A percentile compares a stretch with the other conserved stretches of the same genome.
Conservation (phyloP, 2,888 invertebrate species). For the Ryuthela nishihirai region DNA sequence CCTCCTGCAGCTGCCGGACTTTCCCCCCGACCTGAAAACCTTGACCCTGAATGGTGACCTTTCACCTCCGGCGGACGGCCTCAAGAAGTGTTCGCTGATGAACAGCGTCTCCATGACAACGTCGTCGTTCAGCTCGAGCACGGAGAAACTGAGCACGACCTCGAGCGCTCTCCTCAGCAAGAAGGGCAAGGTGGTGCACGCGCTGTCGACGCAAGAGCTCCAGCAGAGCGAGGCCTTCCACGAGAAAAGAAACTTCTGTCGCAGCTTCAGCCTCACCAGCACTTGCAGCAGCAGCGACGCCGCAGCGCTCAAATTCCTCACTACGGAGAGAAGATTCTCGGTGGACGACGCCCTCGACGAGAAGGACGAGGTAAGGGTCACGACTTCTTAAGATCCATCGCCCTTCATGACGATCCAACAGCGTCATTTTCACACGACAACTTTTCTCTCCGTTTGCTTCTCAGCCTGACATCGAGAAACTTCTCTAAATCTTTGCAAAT, state of each 20-base stretch:
- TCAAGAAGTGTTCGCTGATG: slow-evolving; percentile 32
- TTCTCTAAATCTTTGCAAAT: too few species aligned
- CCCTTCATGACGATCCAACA: too few species aligned
- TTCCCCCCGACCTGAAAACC: slow-evolving; percentile 11
- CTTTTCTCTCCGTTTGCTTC: too few species aligned
- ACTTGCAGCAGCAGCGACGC: slow-evolving; percentile 24
- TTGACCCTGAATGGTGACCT: slow-evolving; percentile 10
- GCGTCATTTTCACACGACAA: too few species aligned
- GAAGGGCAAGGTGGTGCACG: neutral
- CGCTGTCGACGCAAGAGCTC: slow-evolving; percentile 9
- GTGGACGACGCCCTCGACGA: slow-evolving; percentile 33
- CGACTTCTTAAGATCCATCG: too few species aligned
- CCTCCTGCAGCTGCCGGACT: slow-evolving; percentile 1
- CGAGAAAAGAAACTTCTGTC: slow-evolving; percentile 35
- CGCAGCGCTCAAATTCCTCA: slow-evolving; percentile 5
- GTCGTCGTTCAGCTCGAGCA: slow-evolving; percentile 14
- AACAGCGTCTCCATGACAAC: slow-evolving; percentile 28
- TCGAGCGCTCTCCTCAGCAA: neutral
- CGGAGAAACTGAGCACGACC: slow-evolving; percentile 4
- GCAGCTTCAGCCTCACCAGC: slow-evolving; percentile 36
- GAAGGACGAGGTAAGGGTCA: slow-evolving; percentile 31
- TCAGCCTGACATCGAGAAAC: too few species aligned
- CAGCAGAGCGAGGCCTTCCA: slow-evolving; percentile 20
- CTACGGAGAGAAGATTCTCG: slow-evolving; percentile 22
- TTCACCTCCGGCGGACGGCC: too few species aligned